Evolutionary conservation across 2,888 invertebrate genomes (phyloP), one percentile per base, ranked within the genome.

Genomic region (Ichneumoninae sp.): DNA sequence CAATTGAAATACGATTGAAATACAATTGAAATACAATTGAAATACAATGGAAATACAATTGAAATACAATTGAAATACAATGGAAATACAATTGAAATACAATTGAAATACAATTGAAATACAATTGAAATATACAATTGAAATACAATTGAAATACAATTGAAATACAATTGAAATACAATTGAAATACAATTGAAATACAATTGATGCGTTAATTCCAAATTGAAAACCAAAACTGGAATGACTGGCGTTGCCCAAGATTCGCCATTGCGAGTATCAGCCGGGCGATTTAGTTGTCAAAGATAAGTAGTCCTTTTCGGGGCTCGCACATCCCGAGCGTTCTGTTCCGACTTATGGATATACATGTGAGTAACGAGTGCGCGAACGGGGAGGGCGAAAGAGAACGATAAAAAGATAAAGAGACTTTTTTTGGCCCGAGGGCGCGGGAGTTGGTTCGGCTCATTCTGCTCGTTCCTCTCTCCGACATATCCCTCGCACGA

Each of bases 401-500:
- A 65, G 65, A 80, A 68, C 72, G 83, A 71, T 74, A 74, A 82
- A 71, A 75, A 75, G 78, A 80, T 75, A 76, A 78, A 80, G 70
- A 83, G 76, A 82, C 71, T 80, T 72, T 6, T 22, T 40, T 72
- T 80, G 81, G 83, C 86, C 86, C 50, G 78, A 79, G 78, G 82
- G 80, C 60, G 40, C 52, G 76, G 50, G 70, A 65, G 66, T 75
- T 52, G 54, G 74, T 85, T 83, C 80, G 80, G 44, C 78, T 78
- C 50, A 44, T 60, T 62, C 70, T 69, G 19, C 52, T 80, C 54
- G 22, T 71, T 65, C 26, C 26, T 82, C 40, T 72, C 54, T 72
- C 36, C 22, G 19, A 62, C 68, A 71, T 78, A n/a, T 52, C 80
- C 76, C 84, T 72, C 87, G 80, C 77, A 80, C 87, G 85, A 87